Evolutionary conservation across 2,113 vertebrate genomes (phyloP).

Genomic region (Nothocercus nigrocapillus): DNA sequence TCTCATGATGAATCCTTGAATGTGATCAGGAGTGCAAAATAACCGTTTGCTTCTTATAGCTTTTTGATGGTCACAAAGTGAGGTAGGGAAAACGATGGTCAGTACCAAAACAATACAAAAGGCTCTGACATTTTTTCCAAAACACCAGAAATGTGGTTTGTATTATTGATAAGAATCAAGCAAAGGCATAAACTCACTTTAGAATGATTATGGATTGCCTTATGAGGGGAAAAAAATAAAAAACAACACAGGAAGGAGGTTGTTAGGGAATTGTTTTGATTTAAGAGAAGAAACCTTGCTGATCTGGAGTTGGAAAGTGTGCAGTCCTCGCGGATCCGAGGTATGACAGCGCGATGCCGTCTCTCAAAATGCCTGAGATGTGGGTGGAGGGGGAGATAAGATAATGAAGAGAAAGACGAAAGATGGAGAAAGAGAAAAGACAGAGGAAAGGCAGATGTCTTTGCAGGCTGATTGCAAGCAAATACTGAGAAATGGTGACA

Average conservation of each 20-base stretch:
- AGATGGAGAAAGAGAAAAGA: neutral
- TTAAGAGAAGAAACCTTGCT: neutral
- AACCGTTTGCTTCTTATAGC: neutral
- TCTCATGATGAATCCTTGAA: neutral
- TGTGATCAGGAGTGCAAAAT: neutral
- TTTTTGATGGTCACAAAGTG: neutral
- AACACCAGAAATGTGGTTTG: neutral
- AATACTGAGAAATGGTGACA: neutral
- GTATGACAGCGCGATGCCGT: neutral
- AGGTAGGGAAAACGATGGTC: neutral
- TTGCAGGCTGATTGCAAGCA: neutral
- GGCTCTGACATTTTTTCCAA: neutral
- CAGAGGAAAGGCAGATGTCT: neutral
- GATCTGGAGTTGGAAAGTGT: neutral
- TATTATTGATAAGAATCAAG: neutral
- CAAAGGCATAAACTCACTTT: neutral
- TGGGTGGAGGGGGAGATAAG: slow-evolving; percentile 6
- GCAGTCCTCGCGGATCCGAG: neutral
- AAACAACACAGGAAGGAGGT: neutral
- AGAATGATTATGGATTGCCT: neutral
- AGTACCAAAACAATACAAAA: neutral
- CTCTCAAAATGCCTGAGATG: neutral
- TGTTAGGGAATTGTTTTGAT: neutral
- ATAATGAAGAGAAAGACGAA: neutral
- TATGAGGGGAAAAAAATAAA: neutral